These are phyloP conservation scores for Proteles cristata DNA, from an alignment of 2,113 vertebrate genomes.

Conservation along the genomic window DNA sequence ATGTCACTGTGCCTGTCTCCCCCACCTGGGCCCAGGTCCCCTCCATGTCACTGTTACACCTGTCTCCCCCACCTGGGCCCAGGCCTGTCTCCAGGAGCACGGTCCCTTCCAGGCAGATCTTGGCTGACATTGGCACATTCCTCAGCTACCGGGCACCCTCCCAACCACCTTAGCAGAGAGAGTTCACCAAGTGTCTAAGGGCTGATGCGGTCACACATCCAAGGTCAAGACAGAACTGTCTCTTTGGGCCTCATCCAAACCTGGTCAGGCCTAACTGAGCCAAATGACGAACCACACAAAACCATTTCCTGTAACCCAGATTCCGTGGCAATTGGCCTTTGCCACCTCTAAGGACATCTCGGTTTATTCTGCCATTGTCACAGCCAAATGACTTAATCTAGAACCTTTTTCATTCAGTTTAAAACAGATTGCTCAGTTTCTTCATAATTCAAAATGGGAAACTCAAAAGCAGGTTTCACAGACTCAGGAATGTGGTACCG, in stretches of 20 bases:
- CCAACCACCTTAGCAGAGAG: background rate
- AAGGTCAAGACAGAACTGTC: background rate
- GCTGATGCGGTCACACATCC: background rate
- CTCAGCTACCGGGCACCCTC: background rate
- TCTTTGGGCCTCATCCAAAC: background rate
- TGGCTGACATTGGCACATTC: too few species aligned
- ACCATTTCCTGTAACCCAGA: background rate
- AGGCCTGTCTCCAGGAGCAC: too few species aligned
- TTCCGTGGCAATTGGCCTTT: accelerated
- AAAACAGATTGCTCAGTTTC: background rate
- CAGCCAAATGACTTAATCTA: background rate
- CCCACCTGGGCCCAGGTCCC: background rate
- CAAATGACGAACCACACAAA: accelerated
- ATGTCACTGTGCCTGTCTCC: background rate
- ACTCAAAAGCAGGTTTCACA: background rate
- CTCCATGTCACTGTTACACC: background rate
- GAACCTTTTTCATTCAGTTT: background rate
- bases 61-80: background rate
- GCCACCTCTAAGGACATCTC: accelerated
- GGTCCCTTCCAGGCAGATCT: background rate
- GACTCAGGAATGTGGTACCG: background rate
- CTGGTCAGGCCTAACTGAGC: background rate
- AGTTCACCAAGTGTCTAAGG: background rate
- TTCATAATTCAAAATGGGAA: background rate
- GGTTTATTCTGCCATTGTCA: background rate